Base-by-base conservation (phyloP, 1,140 invertebrate genomes). In the Eubasilissa regina region DNA sequence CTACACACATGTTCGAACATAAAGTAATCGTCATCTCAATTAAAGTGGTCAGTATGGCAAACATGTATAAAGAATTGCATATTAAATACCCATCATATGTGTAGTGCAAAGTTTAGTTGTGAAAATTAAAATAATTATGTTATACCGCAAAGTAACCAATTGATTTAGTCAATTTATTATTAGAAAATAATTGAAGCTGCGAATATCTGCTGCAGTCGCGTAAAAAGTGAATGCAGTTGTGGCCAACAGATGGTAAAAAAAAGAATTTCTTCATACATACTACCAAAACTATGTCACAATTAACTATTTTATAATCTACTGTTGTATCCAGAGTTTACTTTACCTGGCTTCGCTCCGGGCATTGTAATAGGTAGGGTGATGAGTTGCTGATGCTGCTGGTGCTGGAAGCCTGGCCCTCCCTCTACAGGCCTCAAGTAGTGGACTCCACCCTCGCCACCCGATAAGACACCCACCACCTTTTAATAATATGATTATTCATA, bases 331-430 rank as follows among this genome's bases (percentile, higher is more conserved):
- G 89, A 35, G 25, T 35, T 35, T 35, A 35, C 86, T 66, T 87
- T 90, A 86, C 92, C 94, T 84, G 94, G 93, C 84, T 95, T 95
- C 4, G 91, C 88, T 4, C 93, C 93, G 8, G 93, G 93, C 84
- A 95, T 91, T 0, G 92, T 92, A 75, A 95, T 94, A 9, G 94
- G 94, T 83, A 95, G 84, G 3, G 93, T 94, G 74, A 95, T 94
- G 43, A 95, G 90, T 79, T 92, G 91, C 83, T 91, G 25, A 35
- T 35, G 91, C 87, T 89, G 56, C 86, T 88, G 45, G 58, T 79
- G 35, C 21, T 78, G 60, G 66, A 89, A 84, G 25, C 84, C 83
- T 8, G 90, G 88, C 83, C 91, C 91, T 0, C 92, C 90, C 81
- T 94, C 93, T 17, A 94, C 87, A 1, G 93, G 91, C 21, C 94